Base-by-base conservation (phyloP, 1,140 invertebrate genomes). In the Lasioglossum baleicum region DNA sequence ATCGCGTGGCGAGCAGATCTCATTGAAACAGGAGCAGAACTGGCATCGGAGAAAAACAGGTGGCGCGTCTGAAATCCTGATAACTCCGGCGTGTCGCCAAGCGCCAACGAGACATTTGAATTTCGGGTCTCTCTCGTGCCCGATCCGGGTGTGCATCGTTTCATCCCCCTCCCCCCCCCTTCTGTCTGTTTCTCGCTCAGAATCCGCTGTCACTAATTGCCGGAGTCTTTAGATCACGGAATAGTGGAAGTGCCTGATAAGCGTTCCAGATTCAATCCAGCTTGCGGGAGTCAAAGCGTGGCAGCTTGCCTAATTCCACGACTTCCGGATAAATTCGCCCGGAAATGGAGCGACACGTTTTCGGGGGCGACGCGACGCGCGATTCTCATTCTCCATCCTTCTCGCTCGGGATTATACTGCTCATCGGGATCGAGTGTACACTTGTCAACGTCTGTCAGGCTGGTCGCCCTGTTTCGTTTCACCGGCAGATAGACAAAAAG, bases 141-240 rank as follows among this genome's bases (percentile, higher is more conserved):
- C n/a, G n/a, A n/a, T n/a, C n/a, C n/a, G n/a, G n/a, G n/a, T n/a
- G n/a, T n/a, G 26, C 26, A 26, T 26, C 26, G 26, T 26, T 26
- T 26, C 51, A 0, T n/a, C 53, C 5, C 53, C 2, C 20, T 0
- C 17, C 53, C 5, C 53, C 2, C 20, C 7, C 17, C 5, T 2
- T 56, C 53, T 44, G 8, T 44, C 53, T 51, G 51, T 17, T 11
- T 11, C 51, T 15, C 51, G 56, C 56, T n/a, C 20, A 0, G 56
- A 58, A n/a, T n/a, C 56, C 56, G 56, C 20, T 58, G n/a, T n/a
- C 56, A 58, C 56, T 58, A 58, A n/a, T 58, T 58, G 56, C 56
- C n/a, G 1, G 56, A 58, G n/a, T 58, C 56, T 58, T 58, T 22
- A n/a, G 56, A 58, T 58, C 56, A 58, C 7, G 56, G 56, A 58